These are phyloP conservation scores for Larimichthys crocea DNA, from an alignment of 2,113 vertebrate species.

Conservation along the genomic window DNA sequence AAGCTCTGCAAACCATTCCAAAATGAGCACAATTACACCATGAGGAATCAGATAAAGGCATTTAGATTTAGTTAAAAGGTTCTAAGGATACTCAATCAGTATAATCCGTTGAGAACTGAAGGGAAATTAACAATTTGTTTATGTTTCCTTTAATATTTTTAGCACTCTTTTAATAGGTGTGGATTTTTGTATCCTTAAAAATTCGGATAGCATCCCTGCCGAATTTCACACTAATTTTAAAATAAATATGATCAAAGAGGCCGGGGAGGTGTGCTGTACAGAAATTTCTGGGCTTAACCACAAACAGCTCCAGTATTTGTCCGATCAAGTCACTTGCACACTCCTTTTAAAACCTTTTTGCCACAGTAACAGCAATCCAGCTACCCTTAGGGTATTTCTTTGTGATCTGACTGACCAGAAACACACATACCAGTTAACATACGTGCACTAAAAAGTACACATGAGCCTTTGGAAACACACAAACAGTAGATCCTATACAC, in stretches of 20 bases:
- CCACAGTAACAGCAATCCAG: not conserved
- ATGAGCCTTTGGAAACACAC: not conserved
- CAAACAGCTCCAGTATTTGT: slow-evolving; percentile 31
- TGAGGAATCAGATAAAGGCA: slow-evolving; percentile 6
- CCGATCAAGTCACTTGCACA: slow-evolving; percentile 17
- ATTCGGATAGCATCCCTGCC: not conserved
- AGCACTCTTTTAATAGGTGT: not conserved
- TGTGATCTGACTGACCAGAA: not conserved
- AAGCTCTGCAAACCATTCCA: slow-evolving; percentile 23
- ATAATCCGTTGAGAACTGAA: slow-evolving; percentile 6
- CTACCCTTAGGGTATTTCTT: not conserved
- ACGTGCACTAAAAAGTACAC: not conserved
- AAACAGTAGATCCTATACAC: slow-evolving; percentile 9
- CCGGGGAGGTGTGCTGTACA: slow-evolving; percentile 5
- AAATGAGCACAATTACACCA: slow-evolving; percentile 26
- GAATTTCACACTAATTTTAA: slow-evolving; percentile 19
- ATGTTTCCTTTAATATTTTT: slow-evolving; percentile 10
- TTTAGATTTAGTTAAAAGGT: slow-evolving; percentile 10
- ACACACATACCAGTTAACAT: not conserved
- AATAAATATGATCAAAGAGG: slow-evolving; percentile 26
- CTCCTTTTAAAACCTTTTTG: slow-evolving; percentile 2
- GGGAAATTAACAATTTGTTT: not conserved
- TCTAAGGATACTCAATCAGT: not conserved
- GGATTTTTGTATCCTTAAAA: slow-evolving; percentile 15
- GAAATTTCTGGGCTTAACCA: slow-evolving; percentile 17